Conservation (phyloP, 2,888 invertebrate species). For the Monoplex corrugatus region DNA sequence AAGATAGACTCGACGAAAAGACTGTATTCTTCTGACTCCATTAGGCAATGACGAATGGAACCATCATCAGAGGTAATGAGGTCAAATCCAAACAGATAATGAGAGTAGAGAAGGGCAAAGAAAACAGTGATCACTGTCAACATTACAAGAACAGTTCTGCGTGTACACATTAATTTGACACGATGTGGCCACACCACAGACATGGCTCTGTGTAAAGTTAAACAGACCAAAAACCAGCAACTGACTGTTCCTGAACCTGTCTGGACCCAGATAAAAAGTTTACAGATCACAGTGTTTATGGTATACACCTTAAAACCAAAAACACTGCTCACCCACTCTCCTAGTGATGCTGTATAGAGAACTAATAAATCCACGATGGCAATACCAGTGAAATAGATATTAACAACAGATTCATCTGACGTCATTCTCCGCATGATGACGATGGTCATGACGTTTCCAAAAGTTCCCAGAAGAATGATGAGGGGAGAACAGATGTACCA, state of each 20-base stretch:
- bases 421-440: too few relatives aligned
- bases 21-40: neutral
- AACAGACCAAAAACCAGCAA: neutral
- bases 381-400: too few relatives aligned
- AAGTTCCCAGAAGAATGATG: too few relatives aligned
- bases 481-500: too few relatives aligned
- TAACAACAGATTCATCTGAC: too few relatives aligned
- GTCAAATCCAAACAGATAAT: neutral
- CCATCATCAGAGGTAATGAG: neutral
- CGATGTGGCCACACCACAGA: constrained; percentile 38
- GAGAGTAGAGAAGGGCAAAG: neutral
- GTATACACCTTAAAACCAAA: too few relatives aligned
- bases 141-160: neutral
- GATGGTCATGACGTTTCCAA: too few relatives aligned
- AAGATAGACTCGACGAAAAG: neutral
- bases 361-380: too few relatives aligned
- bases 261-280: neutral
- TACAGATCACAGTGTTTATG: too few relatives aligned
- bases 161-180: constrained; percentile 20
- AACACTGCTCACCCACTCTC: too few relatives aligned
- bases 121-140: neutral
- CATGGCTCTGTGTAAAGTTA: constrained; percentile 21
- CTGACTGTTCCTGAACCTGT: neutral
- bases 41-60: neutral
- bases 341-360: too few relatives aligned